These are phyloP conservation scores for Trachemys scripta DNA, from an alignment of 2,113 vertebrate species.

Conservation along the genomic window DNA sequence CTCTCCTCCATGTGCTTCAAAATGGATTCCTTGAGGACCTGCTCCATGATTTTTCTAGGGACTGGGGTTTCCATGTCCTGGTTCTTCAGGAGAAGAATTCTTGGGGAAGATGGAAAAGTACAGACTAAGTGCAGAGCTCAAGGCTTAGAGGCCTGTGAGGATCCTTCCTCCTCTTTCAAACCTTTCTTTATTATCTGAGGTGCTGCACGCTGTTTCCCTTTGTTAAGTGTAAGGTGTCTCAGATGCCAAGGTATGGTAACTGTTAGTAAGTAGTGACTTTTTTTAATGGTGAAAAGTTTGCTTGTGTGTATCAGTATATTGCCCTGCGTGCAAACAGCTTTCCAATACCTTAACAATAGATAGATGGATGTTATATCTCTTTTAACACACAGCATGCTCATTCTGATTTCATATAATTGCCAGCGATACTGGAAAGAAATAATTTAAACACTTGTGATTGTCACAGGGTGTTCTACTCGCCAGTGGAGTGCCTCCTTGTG, in stretches of 20 bases:
- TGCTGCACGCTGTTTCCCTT: background rate
- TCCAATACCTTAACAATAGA: background rate
- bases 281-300: background rate
- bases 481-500: background rate
- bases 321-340: background rate
- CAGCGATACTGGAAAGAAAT: constrained; percentile 15
- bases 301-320: background rate
- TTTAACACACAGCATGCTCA: background rate
- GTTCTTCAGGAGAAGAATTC: accelerated
- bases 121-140: background rate
- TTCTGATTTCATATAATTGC: background rate
- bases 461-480: background rate
- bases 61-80: background rate
- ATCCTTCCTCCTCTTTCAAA: background rate
- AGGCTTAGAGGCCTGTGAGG: background rate
- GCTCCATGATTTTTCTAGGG: too few relatives aligned
- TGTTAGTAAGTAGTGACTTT: background rate
- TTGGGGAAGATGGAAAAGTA: background rate
- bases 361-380: background rate
- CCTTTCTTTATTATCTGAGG: background rate
- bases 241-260: accelerated
- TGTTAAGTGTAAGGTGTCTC: background rate
- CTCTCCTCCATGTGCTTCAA: too few relatives aligned
- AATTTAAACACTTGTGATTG: background rate
- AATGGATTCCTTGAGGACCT: too few relatives aligned